Evolutionary conservation across 2,113 vertebrate species (phyloP), one percentile per base, ranked within the genome.

Genomic region (Oceanites oceanicus): DNA sequence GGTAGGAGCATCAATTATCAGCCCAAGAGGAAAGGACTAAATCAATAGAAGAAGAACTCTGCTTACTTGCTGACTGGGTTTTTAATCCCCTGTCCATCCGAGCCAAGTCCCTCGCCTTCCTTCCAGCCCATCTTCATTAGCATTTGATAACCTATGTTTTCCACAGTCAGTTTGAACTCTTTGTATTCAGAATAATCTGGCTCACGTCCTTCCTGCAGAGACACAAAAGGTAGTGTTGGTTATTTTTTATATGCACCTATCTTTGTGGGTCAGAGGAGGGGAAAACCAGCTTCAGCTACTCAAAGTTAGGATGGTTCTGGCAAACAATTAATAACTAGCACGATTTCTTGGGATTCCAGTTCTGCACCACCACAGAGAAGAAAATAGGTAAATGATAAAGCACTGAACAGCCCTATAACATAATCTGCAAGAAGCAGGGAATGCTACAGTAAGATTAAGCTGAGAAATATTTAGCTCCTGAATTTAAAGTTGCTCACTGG

Each of bases 111-210:
- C 3, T 99, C 99, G 3, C 99, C 99, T 84, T 99, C 99, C 96
- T 99, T 99, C 99, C 99, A 99, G 91, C 99, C 99, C 99, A 99
- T 99, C 97, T 99, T 99, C 99, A 99, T 99, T 42, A 99, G 98
- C 99, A 99, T 99, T 84, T 99, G 98, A 97, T 99, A 99, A 80
- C 99, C 99, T 6, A 99, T 99, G 98, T 99, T 99, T 95, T 99
- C 99, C 96, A 99, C 99, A 0, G 99, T 99, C 98, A 99, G 97
- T 94, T 99, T 99, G 97, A 99, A 99, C 93, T 99, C 99, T 95
- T 99, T 99, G 97, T 99, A 99, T 94, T 99, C 99, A 0, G 99
- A 99, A 94, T 99, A 99, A 97, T 99, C 99, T 1, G 99, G 99
- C 67, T 99, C 99, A 1, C 99, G 98, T 49, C 99, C 99, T 92